These are phyloP conservation scores for Chauna torquata DNA, from an alignment of 2,113 vertebrate species.

Conservation along the genomic window DNA sequence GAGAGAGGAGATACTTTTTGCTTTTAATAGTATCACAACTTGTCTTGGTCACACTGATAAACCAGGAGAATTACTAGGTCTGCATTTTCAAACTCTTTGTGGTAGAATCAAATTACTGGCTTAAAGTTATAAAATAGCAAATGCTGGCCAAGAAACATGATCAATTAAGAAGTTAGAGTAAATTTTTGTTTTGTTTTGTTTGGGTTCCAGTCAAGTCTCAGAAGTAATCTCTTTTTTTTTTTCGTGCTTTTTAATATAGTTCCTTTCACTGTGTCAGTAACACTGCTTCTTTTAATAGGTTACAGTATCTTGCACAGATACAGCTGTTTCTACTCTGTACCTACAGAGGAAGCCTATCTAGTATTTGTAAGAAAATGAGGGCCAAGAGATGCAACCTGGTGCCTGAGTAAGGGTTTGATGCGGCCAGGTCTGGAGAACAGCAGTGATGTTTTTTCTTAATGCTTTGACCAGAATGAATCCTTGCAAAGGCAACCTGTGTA, in stretches of 20 bases:
- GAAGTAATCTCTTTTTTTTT: background rate
- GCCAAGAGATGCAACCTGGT: background rate
- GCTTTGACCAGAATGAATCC: background rate
- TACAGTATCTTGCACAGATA: background rate
- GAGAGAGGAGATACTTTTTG: background rate
- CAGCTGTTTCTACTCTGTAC: background rate
- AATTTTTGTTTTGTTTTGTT: background rate
- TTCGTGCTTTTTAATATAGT: background rate
- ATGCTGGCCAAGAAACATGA: background rate
- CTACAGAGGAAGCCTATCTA: background rate
- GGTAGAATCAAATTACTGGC: background rate
- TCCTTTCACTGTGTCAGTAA: background rate
- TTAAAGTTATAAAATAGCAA: background rate
- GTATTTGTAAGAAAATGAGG: background rate
- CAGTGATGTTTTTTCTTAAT: background rate
- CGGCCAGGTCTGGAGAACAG: fast-evolving
- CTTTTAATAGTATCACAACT: background rate
- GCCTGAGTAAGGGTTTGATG: background rate
- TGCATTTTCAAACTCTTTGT: background rate
- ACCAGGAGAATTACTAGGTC: background rate
- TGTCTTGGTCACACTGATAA: background rate
- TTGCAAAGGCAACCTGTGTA: background rate
- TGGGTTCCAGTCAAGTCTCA: background rate
- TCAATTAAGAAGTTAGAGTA: background rate
- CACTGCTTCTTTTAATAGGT: background rate